Evolutionary conservation across 2,113 vertebrate species (phyloP).

Genomic region (Ranitomeya variabilis): DNA sequence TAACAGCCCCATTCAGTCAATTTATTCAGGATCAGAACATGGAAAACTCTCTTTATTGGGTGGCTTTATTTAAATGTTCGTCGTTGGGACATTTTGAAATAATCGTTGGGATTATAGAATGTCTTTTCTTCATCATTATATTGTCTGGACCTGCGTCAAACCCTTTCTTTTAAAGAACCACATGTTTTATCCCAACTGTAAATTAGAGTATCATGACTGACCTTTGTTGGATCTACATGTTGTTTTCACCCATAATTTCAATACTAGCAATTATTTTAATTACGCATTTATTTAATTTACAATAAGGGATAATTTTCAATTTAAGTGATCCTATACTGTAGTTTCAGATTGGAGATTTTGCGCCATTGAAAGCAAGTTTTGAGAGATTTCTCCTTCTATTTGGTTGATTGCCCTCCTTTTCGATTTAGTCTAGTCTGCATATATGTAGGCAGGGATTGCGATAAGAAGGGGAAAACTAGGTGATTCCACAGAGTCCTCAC

Average conservation of each 20-base stretch:
- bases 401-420: not conserved
- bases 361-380: not conserved
- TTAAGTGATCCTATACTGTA: not conserved
- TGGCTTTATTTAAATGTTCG: conserved; percentile 6
- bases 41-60: conserved; percentile 37
- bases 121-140: conserved; percentile 1
- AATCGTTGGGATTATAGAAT: conserved; percentile 19
- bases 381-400: not conserved
- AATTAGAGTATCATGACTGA: conserved; percentile 12
- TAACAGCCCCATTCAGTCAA: conserved; percentile 44
- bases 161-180: not conserved
- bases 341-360: not conserved
- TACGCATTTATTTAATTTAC: not conserved
- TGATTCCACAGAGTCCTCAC: too few relatives aligned
- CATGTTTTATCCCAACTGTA: not conserved
- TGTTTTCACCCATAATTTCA: not conserved
- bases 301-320: not conserved
- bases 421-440: not conserved
- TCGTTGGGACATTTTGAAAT: conserved; percentile 20
- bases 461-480: too few relatives aligned
- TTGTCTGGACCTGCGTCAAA: conserved; percentile 15
- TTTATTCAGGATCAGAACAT: conserved; percentile 28
- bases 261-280: not conserved
- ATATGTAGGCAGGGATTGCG: too few relatives aligned
- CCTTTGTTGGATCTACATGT: not conserved